Evolutionary conservation across 2,888 invertebrate species (phyloP), one percentile per base, ranked within the genome.

Genomic region (Nysson spinosus): DNA sequence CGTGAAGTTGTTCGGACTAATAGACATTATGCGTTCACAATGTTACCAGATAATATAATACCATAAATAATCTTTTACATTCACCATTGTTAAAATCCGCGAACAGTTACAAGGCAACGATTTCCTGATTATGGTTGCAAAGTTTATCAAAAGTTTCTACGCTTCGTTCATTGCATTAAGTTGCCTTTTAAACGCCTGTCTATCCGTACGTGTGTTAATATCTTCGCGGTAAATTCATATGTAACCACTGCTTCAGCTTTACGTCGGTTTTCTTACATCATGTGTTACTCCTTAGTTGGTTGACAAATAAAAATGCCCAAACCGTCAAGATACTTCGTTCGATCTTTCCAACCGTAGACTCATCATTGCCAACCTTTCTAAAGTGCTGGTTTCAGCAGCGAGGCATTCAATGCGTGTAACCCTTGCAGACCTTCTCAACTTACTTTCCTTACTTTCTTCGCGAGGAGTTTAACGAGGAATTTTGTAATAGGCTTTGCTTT

Each of bases 261-360:
- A 30, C 43, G 30, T n/a, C 9, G 6, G 5, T 12, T 14, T 12
- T 19, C 5, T 28, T 51, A 28, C 44, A 30, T 26, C 32, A 46
- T 26, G 17, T n/a, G 16, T 9, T 26, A 34, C 40, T 60, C 40
- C 19, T 55, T 28, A 11, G 14, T 4, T 9, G 14, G 19, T 30
- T 30, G 30, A 37, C 11, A 35, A 37, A 43, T 34, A 22, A 49
- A 37, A 57, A 47, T 42, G n/a, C 6, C 14, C 12, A 3, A 47
- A 9, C 9, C 19, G 24, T 40, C 30, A 9, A n/a, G 3, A 16
- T 26, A 20, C 14, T 20, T 11, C 11, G 35, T 56, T 49, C 22
- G 34, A 54, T 20, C 17, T 16, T 12, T 24, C 12, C n/a, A n/a
- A n/a, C n/a, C 28, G 28, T 3, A 4, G 24, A 19, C n/a, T 32